Evolutionary conservation across 2,797 vertebrate genomes (phyloP).

Genomic region (Tragopan temminckii): DNA sequence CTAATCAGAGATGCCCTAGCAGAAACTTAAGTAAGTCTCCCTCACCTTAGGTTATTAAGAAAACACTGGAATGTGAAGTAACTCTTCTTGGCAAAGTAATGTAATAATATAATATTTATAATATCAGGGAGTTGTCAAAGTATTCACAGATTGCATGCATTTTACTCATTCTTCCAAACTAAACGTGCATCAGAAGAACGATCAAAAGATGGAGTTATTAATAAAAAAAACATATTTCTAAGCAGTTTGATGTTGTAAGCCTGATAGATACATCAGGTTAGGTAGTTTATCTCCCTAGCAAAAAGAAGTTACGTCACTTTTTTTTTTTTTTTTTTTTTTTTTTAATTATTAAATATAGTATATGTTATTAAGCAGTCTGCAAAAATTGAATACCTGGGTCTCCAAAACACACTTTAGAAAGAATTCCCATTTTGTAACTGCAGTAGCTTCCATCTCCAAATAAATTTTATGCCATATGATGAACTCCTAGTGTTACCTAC

Average conservation of each 20-base stretch:
- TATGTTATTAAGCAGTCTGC: slow-evolving; percentile 5
- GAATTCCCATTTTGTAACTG: neutral
- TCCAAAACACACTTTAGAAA: slow-evolving; percentile 16
- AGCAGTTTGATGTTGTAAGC: slow-evolving; percentile 48
- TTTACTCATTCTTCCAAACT: slow-evolving; percentile 35
- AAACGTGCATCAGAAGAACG: slow-evolving; percentile 25
- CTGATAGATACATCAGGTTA: slow-evolving; percentile 9
- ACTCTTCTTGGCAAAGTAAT: slow-evolving; percentile 43
- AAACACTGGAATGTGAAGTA: slow-evolving; percentile 55
- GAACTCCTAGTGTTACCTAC: neutral
- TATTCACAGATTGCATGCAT: slow-evolving; percentile 31
- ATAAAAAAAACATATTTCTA: slow-evolving; percentile 38
- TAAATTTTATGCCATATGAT: neutral
- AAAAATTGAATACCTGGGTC: neutral
- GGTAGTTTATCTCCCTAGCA: slow-evolving; percentile 10
- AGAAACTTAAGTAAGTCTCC: slow-evolving; percentile 50
- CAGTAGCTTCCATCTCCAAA: neutral
- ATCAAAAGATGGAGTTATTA: slow-evolving; percentile 52
- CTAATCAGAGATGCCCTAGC: slow-evolving; percentile 49
- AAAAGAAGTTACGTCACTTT: neutral
- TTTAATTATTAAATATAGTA: slow-evolving; percentile 30
- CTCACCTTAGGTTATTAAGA: slow-evolving; percentile 58
- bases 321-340: slow-evolving; percentile 2
- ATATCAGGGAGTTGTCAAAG: slow-evolving; percentile 58
- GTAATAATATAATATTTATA: slow-evolving; percentile 59